Evolutionary conservation across 2,797 vertebrate species (phyloP).

Genomic region (Enteromius afrohamiltoni): DNA sequence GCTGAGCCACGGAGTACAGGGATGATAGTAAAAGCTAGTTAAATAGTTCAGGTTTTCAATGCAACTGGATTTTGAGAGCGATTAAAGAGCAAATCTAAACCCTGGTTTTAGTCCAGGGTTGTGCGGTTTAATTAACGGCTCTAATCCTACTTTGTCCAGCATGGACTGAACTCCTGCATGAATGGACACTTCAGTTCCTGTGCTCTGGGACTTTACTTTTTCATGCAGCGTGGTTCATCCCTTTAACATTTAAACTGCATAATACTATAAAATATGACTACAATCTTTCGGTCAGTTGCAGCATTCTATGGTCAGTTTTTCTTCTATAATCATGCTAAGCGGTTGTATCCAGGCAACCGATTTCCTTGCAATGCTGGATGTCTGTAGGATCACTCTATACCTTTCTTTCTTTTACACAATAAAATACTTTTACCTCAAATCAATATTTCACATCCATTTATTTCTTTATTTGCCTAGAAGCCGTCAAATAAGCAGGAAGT

Average conservation of each 20-base stretch:
- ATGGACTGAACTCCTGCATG: not conserved
- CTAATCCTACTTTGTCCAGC: constrained; percentile 13
- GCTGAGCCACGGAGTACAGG: not conserved
- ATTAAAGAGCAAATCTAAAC: constrained; percentile 2
- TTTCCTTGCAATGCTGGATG: not conserved
- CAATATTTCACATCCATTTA: not conserved
- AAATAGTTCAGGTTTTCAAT: constrained; percentile 12
- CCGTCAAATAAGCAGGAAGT: not conserved
- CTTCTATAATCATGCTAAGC: constrained; percentile 3
- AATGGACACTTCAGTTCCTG: constrained; percentile 1
- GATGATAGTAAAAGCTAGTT: not conserved
- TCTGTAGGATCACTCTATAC: not conserved
- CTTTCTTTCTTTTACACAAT: not conserved
- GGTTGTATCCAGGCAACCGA: constrained; percentile 19
- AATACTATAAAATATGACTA: constrained; percentile 1
- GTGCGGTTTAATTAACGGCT: constrained; percentile 16
- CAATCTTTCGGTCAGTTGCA: not conserved
- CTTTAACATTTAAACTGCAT: not conserved
- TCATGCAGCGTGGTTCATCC: not conserved
- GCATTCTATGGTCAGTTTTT: not conserved
- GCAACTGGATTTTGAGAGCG: constrained; percentile 3
- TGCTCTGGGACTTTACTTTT: not conserved
- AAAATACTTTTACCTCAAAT: not conserved
- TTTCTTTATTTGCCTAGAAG: constrained; percentile 7
- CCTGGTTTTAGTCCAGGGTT: constrained; percentile 4